These are phyloP conservation scores for Zosterops borbonicus DNA, from an alignment of 2,113 vertebrate genomes.

Conservation along the genomic window DNA sequence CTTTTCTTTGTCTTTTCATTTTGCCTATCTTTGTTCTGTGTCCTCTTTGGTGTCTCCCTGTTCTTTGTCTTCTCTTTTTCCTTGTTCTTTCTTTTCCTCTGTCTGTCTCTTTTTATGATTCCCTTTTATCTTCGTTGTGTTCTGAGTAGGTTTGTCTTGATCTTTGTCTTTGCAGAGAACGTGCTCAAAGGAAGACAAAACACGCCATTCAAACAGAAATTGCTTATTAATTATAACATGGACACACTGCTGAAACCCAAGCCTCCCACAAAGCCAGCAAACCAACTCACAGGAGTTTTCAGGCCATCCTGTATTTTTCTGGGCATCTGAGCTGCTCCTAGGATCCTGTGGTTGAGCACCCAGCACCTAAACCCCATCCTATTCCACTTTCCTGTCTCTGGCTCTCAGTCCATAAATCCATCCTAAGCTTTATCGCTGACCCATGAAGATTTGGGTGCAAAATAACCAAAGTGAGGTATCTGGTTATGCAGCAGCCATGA, in stretches of 20 bases:
- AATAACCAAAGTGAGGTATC: not conserved
- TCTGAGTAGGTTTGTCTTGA: conserved; percentile 61
- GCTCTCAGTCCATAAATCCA: not conserved
- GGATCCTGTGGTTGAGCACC: not conserved
- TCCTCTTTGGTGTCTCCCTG: conserved; percentile 65
- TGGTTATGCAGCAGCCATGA: not conserved
- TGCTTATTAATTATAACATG: conserved; percentile 60
- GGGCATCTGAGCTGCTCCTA: not conserved
- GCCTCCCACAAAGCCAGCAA: conserved; percentile 35
- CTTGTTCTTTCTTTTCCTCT: conserved; percentile 64
- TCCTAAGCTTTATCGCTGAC: not conserved
- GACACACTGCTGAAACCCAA: not conserved
- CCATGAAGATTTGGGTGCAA: not conserved
- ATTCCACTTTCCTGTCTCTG: not conserved
- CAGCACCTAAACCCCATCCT: not conserved
- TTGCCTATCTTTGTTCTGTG: conserved; percentile 63
- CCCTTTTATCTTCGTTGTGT: conserved; percentile 61
- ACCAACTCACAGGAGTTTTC: not conserved
- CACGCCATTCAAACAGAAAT: conserved; percentile 53
- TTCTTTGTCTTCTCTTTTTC: conserved; percentile 69
- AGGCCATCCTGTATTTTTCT: not conserved
- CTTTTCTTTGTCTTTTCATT: conserved; percentile 65
- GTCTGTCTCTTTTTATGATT: conserved; percentile 64
- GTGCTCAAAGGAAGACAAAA: conserved; percentile 66
- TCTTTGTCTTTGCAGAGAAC: conserved; percentile 61